Conservation (phyloP, 2,888 invertebrate genomes). For the Anthrax anthrax region DNA sequence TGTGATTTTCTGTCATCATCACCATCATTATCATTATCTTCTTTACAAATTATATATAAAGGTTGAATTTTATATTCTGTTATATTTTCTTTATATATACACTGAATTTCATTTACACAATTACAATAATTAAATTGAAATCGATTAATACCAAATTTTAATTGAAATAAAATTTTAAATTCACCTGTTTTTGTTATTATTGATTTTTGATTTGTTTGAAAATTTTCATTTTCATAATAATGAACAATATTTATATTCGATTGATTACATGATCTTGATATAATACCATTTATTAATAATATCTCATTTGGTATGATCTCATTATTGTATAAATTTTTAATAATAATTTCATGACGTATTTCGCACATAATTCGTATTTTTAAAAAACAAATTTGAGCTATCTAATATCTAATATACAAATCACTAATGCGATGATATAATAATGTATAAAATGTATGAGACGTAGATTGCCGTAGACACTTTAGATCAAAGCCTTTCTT, state of each 20-base stretch:
- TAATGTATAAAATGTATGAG: no score
- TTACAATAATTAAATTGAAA: slow-evolving; percentile 17
- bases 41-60: slow-evolving; percentile 68
- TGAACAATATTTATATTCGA: not conserved
- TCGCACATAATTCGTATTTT: slow-evolving; percentile 13
- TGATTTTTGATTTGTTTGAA: slow-evolving; percentile 6
- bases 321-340: slow-evolving; percentile 21
- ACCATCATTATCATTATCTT: slow-evolving; percentile 47
- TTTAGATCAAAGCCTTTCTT: no score
- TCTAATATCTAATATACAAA: no score
- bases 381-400: no score
- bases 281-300: slow-evolving; percentile 25
- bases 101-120: slow-evolving; percentile 10
- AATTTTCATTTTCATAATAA: slow-evolving; percentile 5
- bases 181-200: slow-evolving; percentile 18
- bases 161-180: slow-evolving; percentile 26
- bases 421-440: no score
- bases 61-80: slow-evolving; percentile 36
- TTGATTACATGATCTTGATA: slow-evolving; percentile 17
- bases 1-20: slow-evolving; percentile 34
- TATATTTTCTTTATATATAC: slow-evolving; percentile 3
- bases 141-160: slow-evolving; percentile 10
- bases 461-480: no score
- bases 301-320: slow-evolving; percentile 24
- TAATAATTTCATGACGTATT: slow-evolving; percentile 17